Evolutionary conservation across 2,888 invertebrate species (phyloP), one percentile per base, ranked within the genome.

Genomic region (Hartigia nigra): DNA sequence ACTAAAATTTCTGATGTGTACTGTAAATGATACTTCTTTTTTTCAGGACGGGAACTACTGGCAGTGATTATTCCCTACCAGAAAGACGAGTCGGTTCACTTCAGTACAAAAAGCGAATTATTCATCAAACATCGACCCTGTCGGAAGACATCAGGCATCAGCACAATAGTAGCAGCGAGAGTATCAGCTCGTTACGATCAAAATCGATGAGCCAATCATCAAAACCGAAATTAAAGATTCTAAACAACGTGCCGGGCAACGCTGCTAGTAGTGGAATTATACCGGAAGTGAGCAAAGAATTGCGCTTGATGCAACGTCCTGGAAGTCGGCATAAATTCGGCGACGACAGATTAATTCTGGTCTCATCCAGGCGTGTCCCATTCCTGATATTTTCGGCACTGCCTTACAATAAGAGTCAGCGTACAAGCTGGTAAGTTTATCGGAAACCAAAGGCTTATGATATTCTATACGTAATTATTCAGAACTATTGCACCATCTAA

Each of bases 361-460:
- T 97, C 70, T 95, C 97, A 76, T 93, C 95, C 11, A 95, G 95
- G 86, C 95, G 95, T 87, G 95, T 95, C 79, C 98, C 98, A 69
- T 96, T 98, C 92, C 94, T 96, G 85, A 93, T 98, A 81, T 98
- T 96, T 91, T 98, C 98, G 70, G 95, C 96, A 78, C 94, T 98
- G 89, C 97, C 98, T 69, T 98, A 97, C 90, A 95, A 94, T 79
- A 95, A 95, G 90, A 94, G 94, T 86, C 92, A 93, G 81, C 93
- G 95, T 80, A 93, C 92, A 88, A 93, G 93, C 85, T 93, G 95
- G 95, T 95, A 90, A 91, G 92, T 88, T 55, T 23, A 55, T 23
- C 9, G 23, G 23, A 55, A 5, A 12, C 32, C 31, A 70, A 78
- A 69, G 55, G 2, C 23, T 23, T 34, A 34, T 4, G n/a, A n/a